A percentile compares a stretch with the other conserved stretches of the same genome.
phyloP scores from a whole-genome alignment of 2,113 vertebrate species.

The Sylvietta virens region DNA sequence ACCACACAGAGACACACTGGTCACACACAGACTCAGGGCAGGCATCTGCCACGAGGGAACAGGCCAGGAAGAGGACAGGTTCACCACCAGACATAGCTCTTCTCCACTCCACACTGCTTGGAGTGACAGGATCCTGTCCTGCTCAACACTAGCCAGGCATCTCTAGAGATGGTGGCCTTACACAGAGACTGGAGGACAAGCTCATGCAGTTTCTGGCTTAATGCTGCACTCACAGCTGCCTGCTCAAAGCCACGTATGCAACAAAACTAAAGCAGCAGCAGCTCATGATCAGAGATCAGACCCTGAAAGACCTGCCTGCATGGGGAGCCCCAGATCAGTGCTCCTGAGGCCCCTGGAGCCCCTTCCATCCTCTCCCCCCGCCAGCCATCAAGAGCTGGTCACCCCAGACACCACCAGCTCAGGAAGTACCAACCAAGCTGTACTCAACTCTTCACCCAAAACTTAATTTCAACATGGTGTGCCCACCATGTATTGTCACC shows the following conservation, averaged over 20 bases:
- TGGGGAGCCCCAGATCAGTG: fast-evolving
- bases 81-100: neutral
- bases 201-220: neutral
- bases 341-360: neutral
- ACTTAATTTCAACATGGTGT: neutral
- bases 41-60: neutral
- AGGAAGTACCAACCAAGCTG: neutral
- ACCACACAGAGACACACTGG: neutral
- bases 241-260: neutral
- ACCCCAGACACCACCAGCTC: neutral
- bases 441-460: neutral
- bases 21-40: neutral
- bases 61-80: neutral
- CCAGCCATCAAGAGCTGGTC: neutral
- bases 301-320: neutral
- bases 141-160: fast-evolving
- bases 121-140: fast-evolving
- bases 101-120: neutral
- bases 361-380: neutral
- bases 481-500: neutral
- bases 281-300: fast-evolving
- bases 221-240: neutral
- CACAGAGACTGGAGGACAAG: neutral
- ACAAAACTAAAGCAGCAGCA: neutral
- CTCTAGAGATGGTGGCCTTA: neutral